Evolutionary conservation across 2,888 invertebrate species (phyloP), one percentile per base, ranked within the genome.

Genomic region (Itoplectis maculator): DNA sequence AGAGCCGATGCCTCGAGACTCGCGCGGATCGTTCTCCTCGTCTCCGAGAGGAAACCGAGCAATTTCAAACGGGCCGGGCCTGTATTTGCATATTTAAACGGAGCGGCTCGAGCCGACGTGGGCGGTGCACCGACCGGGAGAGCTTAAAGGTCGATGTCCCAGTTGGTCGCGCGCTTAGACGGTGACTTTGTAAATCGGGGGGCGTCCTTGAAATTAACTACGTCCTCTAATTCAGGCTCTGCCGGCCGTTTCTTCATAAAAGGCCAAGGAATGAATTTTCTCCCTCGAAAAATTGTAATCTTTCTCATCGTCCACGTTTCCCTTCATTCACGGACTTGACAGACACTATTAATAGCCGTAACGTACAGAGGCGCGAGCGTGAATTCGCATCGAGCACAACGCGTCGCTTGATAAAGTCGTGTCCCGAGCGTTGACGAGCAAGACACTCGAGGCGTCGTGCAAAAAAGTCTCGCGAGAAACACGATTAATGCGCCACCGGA

Each of bases 401-500:
- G 68, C 63, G 35, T 51, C 15, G 59, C 72, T 81, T 77, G 51
- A 68, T 77, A 68, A 35, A 45, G 73, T 77, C 20, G 54, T 3
- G 35, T 37, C 37, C 70, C 20, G 4, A 56, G 69, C 47, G 49
- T 68, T 45, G 29, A 66, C 51, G 63, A 70, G 18, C n/a, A 42
- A 69, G 37, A 51, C 29, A 66, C 18, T 54, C 47, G 23, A 11
- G 8, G 13, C 11, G 11, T 35, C 11, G 2, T 9, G 4, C n/a
- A 42, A 54, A 45, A 45, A 73, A 75, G 51, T 42, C 49, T 13
- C 15, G n/a, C 7, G 56, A 80, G 42, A 74, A 74, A 54, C 65
- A 63, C 61, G 77, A 82, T 84, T 79, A 81, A 86, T 81, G 69
- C 59, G 76, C 68, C 61, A 68, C 40, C 77, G 76, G 79, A 18